Base-by-base conservation (phyloP, 2,888 invertebrate genomes). In the Agriopis leucophaearia region DNA sequence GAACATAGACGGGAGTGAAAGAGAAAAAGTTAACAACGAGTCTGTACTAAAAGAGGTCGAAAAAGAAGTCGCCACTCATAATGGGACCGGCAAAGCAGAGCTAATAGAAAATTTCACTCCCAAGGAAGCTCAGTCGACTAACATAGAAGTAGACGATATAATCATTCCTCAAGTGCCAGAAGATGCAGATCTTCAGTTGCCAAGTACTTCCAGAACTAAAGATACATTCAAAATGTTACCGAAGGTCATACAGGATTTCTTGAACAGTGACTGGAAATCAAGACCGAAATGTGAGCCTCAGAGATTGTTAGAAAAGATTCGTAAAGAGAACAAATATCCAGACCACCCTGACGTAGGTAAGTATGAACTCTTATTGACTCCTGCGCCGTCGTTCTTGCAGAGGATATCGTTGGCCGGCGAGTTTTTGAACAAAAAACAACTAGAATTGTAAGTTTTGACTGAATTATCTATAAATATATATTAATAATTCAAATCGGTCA, bases 391-490 rank as follows among this genome's bases (percentile, higher is more conserved):
- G 15, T 98, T 97, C 87, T 88, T 97, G 69, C 96, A 97, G 86
- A 95, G 96, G 80, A 94, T 97, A 85, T 96, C 97, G 15, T 93
- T 97, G 73, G 95, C 96, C 70, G 97, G 98, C 0, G 97, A 98
- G 94, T 96, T 97, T 91, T 77, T 94, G 59, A 91, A 83, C 58
- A 93, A 91, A 76, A 90, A 93, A 40, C 92, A 91, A 63, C 77
- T 92, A 64, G 85, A 91, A 73, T 71, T 90, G 69, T 92, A 82
- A 80, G 57, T 63, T n/a, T 27, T 12, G 56, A 64, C 64, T 64
- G 64, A 57, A 35, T 57, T 44, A 36, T 40, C 44, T 51, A 18
- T 40, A 51, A 35, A 42, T 45, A 42, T 60, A 7, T 36, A 35
- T 40, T 13, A 35, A 27, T 27, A n/a, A n/a, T n/a, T n/a, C n/a